A percentile compares a stretch with the other conserved stretches of the same genome.
Conservation (phyloP, 2,113 vertebrate species). For the Mormoops blainvillei region DNA sequence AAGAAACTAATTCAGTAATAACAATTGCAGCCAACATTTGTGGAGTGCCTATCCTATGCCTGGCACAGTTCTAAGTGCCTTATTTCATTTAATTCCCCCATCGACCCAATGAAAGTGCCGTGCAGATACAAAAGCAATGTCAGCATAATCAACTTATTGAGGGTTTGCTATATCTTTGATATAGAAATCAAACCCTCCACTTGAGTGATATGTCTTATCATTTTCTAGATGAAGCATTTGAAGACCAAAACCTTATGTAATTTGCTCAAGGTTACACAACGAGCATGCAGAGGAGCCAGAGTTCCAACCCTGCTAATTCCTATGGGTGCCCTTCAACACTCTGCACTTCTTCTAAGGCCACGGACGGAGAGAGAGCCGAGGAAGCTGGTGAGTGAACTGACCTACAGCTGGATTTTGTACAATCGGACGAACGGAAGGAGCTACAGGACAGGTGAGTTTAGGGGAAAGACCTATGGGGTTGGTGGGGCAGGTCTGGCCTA, state of each 20-base stretch:
- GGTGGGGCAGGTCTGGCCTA: background rate
- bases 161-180: background rate
- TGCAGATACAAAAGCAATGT: background rate
- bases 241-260: background rate
- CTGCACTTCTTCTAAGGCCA: background rate
- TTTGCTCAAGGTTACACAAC: background rate
- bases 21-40: background rate
- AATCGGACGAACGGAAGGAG: background rate
- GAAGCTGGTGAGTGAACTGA: background rate
- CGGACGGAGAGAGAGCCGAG: background rate
- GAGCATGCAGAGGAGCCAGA: background rate
- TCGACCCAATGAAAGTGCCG: background rate
- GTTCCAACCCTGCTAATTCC: background rate
- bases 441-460: background rate
- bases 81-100: background rate
- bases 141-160: background rate
- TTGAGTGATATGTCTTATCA: background rate
- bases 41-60: background rate
- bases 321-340: background rate
- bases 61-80: background rate
- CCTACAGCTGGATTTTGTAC: background rate
- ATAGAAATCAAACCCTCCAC: background rate
- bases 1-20: background rate
- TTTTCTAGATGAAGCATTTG: background rate
- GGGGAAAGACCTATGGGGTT: background rate